Conservation (phyloP, 2,113 vertebrate species). For the Tapirus terrestris region DNA sequence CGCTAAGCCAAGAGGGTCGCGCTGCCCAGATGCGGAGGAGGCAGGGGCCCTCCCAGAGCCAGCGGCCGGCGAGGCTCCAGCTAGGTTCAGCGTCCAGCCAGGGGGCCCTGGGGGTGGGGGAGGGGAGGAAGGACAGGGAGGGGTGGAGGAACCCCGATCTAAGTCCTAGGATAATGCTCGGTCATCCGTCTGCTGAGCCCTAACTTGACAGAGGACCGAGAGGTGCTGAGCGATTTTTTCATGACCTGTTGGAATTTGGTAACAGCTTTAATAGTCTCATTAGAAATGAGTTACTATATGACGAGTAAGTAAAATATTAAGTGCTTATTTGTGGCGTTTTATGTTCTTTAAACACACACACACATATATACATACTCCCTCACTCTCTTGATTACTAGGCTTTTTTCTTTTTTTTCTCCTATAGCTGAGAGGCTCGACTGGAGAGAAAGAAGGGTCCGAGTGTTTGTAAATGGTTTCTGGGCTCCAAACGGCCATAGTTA, state of each 20-base stretch:
- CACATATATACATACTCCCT: background rate
- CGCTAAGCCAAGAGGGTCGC: background rate
- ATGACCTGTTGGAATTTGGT: slow-evolving; percentile 68
- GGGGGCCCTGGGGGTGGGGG: background rate
- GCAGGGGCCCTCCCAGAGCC: background rate
- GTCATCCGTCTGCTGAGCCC: background rate
- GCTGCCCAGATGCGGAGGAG: background rate
- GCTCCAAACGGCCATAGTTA: slow-evolving; percentile 91
- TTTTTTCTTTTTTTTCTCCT: background rate
- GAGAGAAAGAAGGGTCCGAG: slow-evolving; percentile 79
- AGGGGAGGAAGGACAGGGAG: background rate
- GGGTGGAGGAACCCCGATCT: background rate
- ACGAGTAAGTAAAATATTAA: slow-evolving; percentile 70
- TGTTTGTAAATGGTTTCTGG: slow-evolving; percentile 85
- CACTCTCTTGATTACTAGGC: slow-evolving; percentile 25
- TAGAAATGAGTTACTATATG: slow-evolving; percentile 76
- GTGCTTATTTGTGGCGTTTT: slow-evolving; percentile 64
- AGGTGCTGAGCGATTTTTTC: slow-evolving; percentile 59
- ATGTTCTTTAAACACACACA: slow-evolving; percentile 44
- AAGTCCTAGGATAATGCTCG: background rate
- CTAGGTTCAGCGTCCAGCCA: background rate
- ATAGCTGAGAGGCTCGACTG: slow-evolving; percentile 51
- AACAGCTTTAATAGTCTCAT: slow-evolving; percentile 69
- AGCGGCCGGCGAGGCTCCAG: background rate
- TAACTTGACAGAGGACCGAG: slow-evolving; percentile 31